Base-by-base conservation (phyloP, 2,888 invertebrate species). In the Clanis bilineata region DNA sequence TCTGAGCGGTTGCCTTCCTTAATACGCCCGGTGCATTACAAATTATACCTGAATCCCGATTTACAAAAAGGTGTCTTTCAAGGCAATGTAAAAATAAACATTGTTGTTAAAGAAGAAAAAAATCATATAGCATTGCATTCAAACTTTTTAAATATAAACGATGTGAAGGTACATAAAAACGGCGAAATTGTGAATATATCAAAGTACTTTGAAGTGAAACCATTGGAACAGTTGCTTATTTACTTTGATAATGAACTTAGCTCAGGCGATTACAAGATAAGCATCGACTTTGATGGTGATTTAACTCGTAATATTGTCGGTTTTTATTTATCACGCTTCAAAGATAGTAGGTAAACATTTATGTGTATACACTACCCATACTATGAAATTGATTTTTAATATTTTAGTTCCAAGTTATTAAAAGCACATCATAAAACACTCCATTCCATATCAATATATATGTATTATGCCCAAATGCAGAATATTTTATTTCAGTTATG, bases 261-360 rank as follows among this genome's bases (percentile, higher is more conserved):
- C 41, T 62, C 82, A 5, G 92, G 91, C 1, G 84, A 83, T 58
- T 94, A 95, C 74, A 82, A 85, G 12, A 77, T 96, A 12, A 76
- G 83, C 44, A 91, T 96, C 47, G 83, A 93, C 39, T 97, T 95
- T 73, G 83, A 85, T 63, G 96, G 96, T 0, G 92, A 92, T 64
- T 89, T 96, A 77, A 93, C 93, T 25, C 91, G 93, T 64, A 94
- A 94, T 66, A 95, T 96, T 72, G 94, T 95, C 59, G 96, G 96
- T 3, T 93, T 96, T 60, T 97, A 96, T 79, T 93, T 93, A 67
- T 96, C 96, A 62, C 91, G 88, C 5, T 95, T 96, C 65, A 86
- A 81, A 56, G 84, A 92, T 72, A 74, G 85, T 62, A 92, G 93
- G 95, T 90, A 80, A 51, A 15, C 9, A 15, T 28, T 47, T 47